Conservation (phyloP, 2,113 vertebrate genomes). For the Ceuthmochares aereus region DNA sequence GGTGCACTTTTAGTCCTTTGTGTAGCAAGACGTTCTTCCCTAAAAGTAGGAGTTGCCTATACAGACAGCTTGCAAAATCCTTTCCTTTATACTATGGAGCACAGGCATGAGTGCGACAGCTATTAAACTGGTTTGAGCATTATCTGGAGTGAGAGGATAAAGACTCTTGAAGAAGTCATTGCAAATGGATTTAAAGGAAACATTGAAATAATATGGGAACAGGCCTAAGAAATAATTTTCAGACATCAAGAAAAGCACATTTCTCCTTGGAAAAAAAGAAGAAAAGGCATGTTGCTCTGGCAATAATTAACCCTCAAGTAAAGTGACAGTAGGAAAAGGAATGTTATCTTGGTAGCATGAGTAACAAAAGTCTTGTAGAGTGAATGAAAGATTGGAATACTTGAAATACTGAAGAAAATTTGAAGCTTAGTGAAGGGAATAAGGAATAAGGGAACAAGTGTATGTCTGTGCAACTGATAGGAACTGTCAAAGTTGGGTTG, state of each 20-base stretch:
- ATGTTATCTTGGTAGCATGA: accelerated
- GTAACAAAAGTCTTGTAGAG: not conserved
- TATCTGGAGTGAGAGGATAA: not conserved
- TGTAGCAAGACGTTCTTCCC: not conserved
- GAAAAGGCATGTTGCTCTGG: accelerated
- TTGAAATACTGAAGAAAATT: not conserved
- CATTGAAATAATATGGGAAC: not conserved
- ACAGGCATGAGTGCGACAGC: not conserved
- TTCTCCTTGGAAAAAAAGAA: not conserved
- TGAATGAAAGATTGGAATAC: not conserved
- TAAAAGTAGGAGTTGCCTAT: not conserved
- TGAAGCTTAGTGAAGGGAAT: not conserved
- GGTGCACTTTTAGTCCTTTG: not conserved
- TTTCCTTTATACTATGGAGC: not conserved
- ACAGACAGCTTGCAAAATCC: not conserved
- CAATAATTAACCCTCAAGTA: not conserved
- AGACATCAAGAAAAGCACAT: not conserved
- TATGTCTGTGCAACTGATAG: not conserved
- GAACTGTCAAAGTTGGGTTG: not conserved
- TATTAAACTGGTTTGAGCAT: not conserved
- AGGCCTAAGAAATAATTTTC: not conserved
- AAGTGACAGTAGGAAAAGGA: not conserved
- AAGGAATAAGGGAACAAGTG: not conserved
- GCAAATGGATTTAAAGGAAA: not conserved
- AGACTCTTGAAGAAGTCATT: not conserved